A percentile compares a stretch with the other conserved stretches of the same genome.
These are phyloP conservation scores for Charaxes varanes DNA, from an alignment of 1,140 invertebrate genomes.

Conservation along the genomic window DNA sequence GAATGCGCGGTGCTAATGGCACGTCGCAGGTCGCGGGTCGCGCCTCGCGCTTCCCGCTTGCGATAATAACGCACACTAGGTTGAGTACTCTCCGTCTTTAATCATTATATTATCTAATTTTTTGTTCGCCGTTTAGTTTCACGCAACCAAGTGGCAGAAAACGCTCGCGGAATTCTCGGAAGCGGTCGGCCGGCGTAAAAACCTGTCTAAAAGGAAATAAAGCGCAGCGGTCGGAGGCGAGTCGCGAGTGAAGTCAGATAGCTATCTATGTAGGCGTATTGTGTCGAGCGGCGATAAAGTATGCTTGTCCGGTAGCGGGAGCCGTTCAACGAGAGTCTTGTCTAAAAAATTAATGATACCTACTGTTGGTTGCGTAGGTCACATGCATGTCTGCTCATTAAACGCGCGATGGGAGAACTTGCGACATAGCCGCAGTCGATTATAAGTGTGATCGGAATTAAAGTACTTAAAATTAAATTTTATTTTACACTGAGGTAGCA, in stretches of 20 bases:
- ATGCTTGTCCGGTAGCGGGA: slow-evolving; percentile 48
- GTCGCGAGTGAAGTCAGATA: slow-evolving; percentile 27
- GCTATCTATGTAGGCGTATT: slow-evolving; percentile 38
- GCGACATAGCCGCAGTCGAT: no score
- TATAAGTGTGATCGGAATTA: no score
- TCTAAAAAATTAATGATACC: slow-evolving; percentile 44
- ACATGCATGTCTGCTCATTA: background rate
- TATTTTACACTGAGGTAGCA: no score
- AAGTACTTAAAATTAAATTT: no score
- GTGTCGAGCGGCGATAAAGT: slow-evolving; percentile 50
- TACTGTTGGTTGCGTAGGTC: slow-evolving; percentile 12
- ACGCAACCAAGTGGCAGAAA: no score
- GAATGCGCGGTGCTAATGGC: slow-evolving; percentile 69
- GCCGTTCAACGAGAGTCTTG: slow-evolving; percentile 34
- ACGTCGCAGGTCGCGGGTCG: slow-evolving; percentile 40
- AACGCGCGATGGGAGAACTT: background rate
- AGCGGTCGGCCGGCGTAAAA: slow-evolving; percentile 24
- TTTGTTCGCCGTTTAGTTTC: no score
- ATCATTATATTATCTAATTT: no score
- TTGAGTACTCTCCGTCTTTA: no score
- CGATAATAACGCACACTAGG: no score
- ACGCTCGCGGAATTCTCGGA: slow-evolving; percentile 9
- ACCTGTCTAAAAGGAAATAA: slow-evolving; percentile 40
- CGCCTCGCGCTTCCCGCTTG: slow-evolving; percentile 34
- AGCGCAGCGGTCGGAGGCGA: slow-evolving; percentile 22